These are phyloP conservation scores for Hoplostethus mediterraneus DNA, from an alignment of 2,797 vertebrate genomes.

Conservation along the genomic window DNA sequence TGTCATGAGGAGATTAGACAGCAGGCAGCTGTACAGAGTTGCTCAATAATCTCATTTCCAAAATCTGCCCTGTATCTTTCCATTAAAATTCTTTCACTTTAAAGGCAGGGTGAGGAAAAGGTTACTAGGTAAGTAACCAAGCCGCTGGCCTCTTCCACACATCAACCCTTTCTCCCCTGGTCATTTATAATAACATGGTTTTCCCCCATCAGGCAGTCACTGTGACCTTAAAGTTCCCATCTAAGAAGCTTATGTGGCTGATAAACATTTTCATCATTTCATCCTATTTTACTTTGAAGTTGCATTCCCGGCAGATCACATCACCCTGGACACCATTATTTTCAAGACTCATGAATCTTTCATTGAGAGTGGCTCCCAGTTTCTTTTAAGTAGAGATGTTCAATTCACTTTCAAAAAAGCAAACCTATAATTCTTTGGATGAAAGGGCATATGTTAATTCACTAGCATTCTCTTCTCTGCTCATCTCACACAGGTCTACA, in stretches of 20 bases:
- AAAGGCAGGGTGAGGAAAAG: slow-evolving; percentile 55
- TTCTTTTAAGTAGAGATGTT: slow-evolving; percentile 24
- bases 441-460: slow-evolving; percentile 35
- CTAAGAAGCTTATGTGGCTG: slow-evolving; percentile 74
- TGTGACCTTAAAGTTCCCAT: slow-evolving; percentile 65
- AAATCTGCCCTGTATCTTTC: slow-evolving; percentile 72
- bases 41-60: slow-evolving; percentile 69
- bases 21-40: slow-evolving; percentile 59
- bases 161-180: slow-evolving; percentile 41
- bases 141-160: slow-evolving; percentile 39
- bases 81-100: slow-evolving; percentile 70
- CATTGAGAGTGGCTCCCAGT: slow-evolving; percentile 31
- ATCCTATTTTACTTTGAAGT: slow-evolving; percentile 75
- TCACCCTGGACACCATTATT: slow-evolving; percentile 47
- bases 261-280: slow-evolving; percentile 70
- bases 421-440: slow-evolving; percentile 28
- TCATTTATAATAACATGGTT: slow-evolving; percentile 48
- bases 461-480: slow-evolving; percentile 28
- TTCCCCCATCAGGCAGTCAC: slow-evolving; percentile 60
- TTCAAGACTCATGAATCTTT: slow-evolving; percentile 51
- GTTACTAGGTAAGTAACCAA: slow-evolving; percentile 45
- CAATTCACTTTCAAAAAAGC: slow-evolving; percentile 31
- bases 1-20: slow-evolving; percentile 73
- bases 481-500: slow-evolving; percentile 37
- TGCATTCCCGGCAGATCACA: slow-evolving; percentile 54